These are phyloP conservation scores for Muricea muricata DNA, from an alignment of 92 coral and sea anemone species.

Conservation along the genomic window DNA sequence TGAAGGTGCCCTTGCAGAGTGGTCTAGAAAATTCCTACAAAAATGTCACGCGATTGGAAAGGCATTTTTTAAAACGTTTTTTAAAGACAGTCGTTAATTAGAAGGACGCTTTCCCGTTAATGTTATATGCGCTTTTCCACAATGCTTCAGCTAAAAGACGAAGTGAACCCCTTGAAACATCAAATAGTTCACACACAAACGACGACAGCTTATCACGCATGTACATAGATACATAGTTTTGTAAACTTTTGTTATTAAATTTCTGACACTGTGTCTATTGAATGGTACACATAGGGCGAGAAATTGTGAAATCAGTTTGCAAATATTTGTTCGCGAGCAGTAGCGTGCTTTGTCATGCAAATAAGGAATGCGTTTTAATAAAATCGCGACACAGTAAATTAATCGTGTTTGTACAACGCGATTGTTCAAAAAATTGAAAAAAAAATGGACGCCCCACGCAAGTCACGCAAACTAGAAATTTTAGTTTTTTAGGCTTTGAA, in stretches of 20 bases:
- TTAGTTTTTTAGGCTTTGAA: background rate
- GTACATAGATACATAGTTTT: too few species aligned
- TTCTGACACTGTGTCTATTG: too few species aligned
- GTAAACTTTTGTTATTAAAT: too few species aligned
- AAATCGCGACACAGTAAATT: too few species aligned
- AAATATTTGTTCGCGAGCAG: background rate
- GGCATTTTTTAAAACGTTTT: too few species aligned
- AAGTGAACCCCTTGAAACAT: too few species aligned
- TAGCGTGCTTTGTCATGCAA: conserved; percentile 14
- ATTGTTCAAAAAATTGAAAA: background rate
- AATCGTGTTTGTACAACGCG: conserved; percentile 2
- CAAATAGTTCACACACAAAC: background rate
- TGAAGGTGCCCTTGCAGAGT: background rate
- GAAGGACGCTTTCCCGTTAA: background rate
- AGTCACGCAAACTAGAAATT: background rate
- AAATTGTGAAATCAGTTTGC: background rate
- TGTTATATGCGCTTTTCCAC: background rate
- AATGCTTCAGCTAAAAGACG: background rate
- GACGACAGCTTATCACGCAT: too few species aligned
- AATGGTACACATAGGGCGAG: too few species aligned
- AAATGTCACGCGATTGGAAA: background rate
- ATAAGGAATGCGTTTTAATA: conserved; percentile 11
- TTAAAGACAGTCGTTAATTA: background rate
- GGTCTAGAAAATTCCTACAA: background rate
- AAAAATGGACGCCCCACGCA: background rate